Evolutionary conservation across 1,140 invertebrate species (phyloP), one percentile per base, ranked within the genome.

Genomic region (Drosophila pandora): DNA sequence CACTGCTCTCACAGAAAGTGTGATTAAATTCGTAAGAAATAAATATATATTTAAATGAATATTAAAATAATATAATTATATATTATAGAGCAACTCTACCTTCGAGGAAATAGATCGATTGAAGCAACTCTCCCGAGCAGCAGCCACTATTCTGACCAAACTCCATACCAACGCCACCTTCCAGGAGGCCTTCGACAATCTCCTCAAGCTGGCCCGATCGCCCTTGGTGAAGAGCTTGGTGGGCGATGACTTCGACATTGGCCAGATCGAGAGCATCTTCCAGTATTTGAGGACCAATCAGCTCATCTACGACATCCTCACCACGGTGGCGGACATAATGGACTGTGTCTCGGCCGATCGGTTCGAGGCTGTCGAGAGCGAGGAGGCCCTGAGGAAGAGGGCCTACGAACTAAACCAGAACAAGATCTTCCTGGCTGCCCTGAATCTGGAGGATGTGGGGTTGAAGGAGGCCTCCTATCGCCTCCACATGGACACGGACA

Each of bases 401-500:
- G 94, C 94, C 1, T 93, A 92, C 2, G 77, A 92, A 21, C 89
- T 95, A 9, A 93, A 92, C 32, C 82, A 93, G 49, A 60, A 90
- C 13, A 83, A 90, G 12, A 13, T 91, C 0, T 92, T 92, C 23
- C 45, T 87, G 43, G 91, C 85, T 8, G 91, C 85, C 0, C 54
- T 92, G 6, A 90, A 88, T 48, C 89, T 92, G 45, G 77, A 90
- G 25, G 72, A 92, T 3, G 68, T 84, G 5, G 72, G 79, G n/a
- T 59, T 63, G 8, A 85, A 89, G 48, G 53, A 90, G 39, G 58
- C 85, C 3, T 70, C 62, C 13, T 95, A 95, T 71, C 94, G 94
- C 78, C 93, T 95, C 39, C 92, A 94, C 55, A 95, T 95, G 94
- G 94, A 95, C 74, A 94, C 95, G 10, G 94, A 95, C 57, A 95